Evolutionary conservation across 2,888 invertebrate genomes (phyloP).

Genomic region (Pandemis corylana): DNA sequence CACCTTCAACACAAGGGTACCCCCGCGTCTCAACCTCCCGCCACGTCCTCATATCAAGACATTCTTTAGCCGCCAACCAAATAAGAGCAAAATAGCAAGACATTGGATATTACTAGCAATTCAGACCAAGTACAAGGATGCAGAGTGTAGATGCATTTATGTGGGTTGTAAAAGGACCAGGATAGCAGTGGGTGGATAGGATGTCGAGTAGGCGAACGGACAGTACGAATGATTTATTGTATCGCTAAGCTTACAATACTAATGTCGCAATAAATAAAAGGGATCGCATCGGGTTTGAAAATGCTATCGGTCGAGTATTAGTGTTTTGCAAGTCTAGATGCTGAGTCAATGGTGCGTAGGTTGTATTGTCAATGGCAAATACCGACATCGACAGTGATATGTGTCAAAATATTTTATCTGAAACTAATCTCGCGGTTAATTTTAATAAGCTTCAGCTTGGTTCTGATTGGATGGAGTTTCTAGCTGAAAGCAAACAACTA

Average conservation of each 20-base stretch:
- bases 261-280: constrained; percentile 57
- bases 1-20: constrained; percentile 37
- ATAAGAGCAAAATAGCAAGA: constrained; percentile 27
- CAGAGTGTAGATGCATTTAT: constrained; percentile 18
- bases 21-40: constrained; percentile 10
- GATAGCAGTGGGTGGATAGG: constrained; percentile 45
- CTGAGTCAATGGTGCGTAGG: constrained; percentile 28
- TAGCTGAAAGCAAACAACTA: not conserved
- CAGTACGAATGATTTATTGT: constrained; percentile 58
- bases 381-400: constrained; percentile 15
- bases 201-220: constrained; percentile 37
- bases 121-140: constrained; percentile 32
- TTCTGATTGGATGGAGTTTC: not conserved
- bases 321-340: constrained; percentile 38
- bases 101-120: constrained; percentile 35
- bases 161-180: constrained; percentile 65
- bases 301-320: constrained; percentile 40
- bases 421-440: not conserved
- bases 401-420: constrained; percentile 1
- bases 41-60: constrained; percentile 20
- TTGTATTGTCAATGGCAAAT: constrained; percentile 17
- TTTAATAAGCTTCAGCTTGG: not conserved
- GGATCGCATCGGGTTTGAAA: constrained; percentile 40
- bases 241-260: constrained; percentile 57
- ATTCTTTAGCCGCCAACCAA: constrained; percentile 17